Base-by-base conservation (phyloP, 2,888 invertebrate species). In the Diadegma fenestrale region DNA sequence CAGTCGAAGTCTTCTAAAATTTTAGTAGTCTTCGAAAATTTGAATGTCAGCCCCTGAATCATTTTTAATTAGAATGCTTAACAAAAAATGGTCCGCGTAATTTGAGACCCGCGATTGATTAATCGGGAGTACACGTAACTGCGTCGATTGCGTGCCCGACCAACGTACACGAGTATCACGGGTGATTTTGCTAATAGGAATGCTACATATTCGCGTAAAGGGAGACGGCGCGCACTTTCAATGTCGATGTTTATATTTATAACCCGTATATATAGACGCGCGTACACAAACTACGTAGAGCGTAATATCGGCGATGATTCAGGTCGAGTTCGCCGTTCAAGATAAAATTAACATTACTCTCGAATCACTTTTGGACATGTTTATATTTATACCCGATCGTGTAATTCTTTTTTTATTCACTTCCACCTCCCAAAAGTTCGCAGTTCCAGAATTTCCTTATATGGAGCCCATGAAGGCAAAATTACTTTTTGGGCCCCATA, bases 221-320 rank as follows among this genome's bases (percentile, higher is more conserved):
- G 43, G 63, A 76, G 75, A 84, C 63, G 63, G 43, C 37, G 54
- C 41, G 43, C 37, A 66, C 41, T 30, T 58, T 51, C 72, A 30
- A 58, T 73, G 26, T 19, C 64, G 66, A 69, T 73, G 61, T 61
- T 58, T 30, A 30, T 69, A 30, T 48, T 43, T 48, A 30, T 30
- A 45, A 45, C 51, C 26, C 12, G 17, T 43, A 48, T 14, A 17
- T 22, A 71, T 58, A 26, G 30, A 30, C 43, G 2, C 19, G 26
- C 19, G 26, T 45, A 48, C 10, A 45, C 19, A 58, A 71, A 51
- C 19, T 51, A 48, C 51, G 51, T 51, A 33, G 71, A 51, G 51
- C 33, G 41, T 58, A 41, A 72, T 61, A 61, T 22, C 33, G 43
- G 66, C 72, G 77, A 72, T 84, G 80, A 84, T 80, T 84, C 80